Conservation (phyloP, 1,140 invertebrate genomes). For the Drosophila fuyamai region DNA sequence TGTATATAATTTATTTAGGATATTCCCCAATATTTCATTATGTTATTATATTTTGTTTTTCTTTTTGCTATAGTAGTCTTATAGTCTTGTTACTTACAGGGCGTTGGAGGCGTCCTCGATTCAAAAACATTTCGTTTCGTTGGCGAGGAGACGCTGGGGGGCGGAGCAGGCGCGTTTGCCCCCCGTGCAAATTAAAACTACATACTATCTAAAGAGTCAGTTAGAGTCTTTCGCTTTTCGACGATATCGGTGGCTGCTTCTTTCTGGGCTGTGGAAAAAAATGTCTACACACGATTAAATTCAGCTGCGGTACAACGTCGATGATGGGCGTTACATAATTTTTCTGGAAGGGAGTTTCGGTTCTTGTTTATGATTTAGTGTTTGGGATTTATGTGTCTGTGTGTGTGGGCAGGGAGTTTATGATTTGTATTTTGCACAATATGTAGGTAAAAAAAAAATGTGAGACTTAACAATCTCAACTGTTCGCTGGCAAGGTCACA, state of each 20-base stretch:
- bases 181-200: slow-evolving; percentile 63
- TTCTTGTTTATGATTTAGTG: slow-evolving; percentile 2
- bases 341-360: slow-evolving; percentile 18
- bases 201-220: slow-evolving; percentile 64
- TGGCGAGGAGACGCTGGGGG: slow-evolving; percentile 36
- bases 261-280: slow-evolving; percentile 68
- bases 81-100: slow-evolving; percentile 74
- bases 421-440: slow-evolving; percentile 7
- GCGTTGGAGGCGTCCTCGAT: slow-evolving; percentile 68
- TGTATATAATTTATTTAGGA: neutral
- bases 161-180: slow-evolving; percentile 58
- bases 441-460: slow-evolving; percentile 2
- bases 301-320: slow-evolving; percentile 38
- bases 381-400: slow-evolving; percentile 17
- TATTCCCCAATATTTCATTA: slow-evolving; percentile 25
- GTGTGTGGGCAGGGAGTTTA: slow-evolving; percentile 5
- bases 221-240: slow-evolving; percentile 55
- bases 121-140: slow-evolving; percentile 68
- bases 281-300: slow-evolving; percentile 80
- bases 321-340: slow-evolving; percentile 32
- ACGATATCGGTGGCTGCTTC: slow-evolving; percentile 59
- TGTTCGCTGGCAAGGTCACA: slow-evolving; percentile 28
- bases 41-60: slow-evolving; percentile 23
- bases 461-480: slow-evolving; percentile 9
- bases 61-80: slow-evolving; percentile 27